Base-by-base conservation (phyloP, 2,113 vertebrate genomes). In the Nothocercus julius region DNA sequence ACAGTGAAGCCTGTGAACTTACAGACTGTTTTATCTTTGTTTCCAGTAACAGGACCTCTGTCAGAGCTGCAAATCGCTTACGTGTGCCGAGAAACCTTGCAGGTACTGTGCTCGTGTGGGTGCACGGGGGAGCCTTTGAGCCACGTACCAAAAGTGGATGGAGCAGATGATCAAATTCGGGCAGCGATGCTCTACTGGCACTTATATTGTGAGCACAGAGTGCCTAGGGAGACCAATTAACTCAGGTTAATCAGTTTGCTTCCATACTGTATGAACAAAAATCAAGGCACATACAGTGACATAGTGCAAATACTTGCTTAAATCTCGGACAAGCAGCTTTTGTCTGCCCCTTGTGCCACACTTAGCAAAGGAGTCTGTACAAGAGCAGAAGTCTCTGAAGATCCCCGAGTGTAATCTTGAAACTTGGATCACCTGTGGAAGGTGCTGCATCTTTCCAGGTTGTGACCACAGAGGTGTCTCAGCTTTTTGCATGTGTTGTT, bases 51-150 rank as follows among this genome's bases (percentile, higher is more conserved):
- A 8, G 99, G 99, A 77, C 99, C 99, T 19, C 98, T 99, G 67
- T 98, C 99, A 40, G 99, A 99, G 97, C 78, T 98, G 45, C 99
- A 99, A 80, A 99, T 99, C 69, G 99, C 99, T 1, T 99, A 99
- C 34, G 98, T 99, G 53, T 98, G 98, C 98, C 98, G 99, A 96
- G 99, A 99, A 97, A 99, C 99, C 21, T 90, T 99, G 68, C 99
- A 99, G 99, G 99, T 99, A 98, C 94, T 59, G 61, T 72, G 11
- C 30, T 63, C 38, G 16, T n/a, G 9, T 54, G 56, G 18, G 27
- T 44, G 20, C n/a, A 34, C 13, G 5, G 3, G 8, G 2, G 53
- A 78, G 10, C 34, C 49, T 58, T 85, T 51, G 13, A 68, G 89
- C 67, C 18, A 5, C 3, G 63, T 1, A 12, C 36, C 47, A 34